A percentile compares a stretch with the other conserved stretches of the same genome.
These are phyloP conservation scores for Rutpela maculata DNA, from an alignment of 2,888 invertebrate genomes.

Conservation along the genomic window DNA sequence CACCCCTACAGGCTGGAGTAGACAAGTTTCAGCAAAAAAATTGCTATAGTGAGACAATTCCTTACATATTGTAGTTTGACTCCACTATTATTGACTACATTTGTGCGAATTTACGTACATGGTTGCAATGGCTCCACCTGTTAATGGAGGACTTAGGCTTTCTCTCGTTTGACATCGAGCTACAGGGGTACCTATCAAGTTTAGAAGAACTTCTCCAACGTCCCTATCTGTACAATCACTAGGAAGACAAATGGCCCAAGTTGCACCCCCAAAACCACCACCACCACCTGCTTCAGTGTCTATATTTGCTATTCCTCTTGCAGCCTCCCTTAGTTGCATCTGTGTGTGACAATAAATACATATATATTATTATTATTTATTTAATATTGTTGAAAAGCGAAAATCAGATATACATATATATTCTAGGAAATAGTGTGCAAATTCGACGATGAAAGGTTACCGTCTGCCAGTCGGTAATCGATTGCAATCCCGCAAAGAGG, in stretches of 20 bases:
- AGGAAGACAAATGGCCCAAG: conserved; percentile 56
- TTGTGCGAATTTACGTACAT: conserved; percentile 48
- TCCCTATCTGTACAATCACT: conserved; percentile 66
- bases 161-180: conserved; percentile 55
- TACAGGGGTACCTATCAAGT: conserved; percentile 34
- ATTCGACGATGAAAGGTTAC: too few species aligned
- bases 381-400: too few species aligned
- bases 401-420: too few species aligned
- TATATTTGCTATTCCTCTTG: background rate
- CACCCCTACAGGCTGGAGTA: too few species aligned
- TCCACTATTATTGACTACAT: too few species aligned
- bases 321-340: background rate
- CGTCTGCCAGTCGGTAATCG: too few species aligned
- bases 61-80: too few species aligned
- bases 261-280: background rate
- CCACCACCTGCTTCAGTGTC: conserved; percentile 4
- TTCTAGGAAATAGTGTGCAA: too few species aligned
- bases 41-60: too few species aligned
- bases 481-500: too few species aligned
- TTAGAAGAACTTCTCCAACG: conserved; percentile 69
- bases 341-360: background rate
- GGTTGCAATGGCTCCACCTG: conserved; percentile 53
- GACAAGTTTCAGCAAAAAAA: too few species aligned
- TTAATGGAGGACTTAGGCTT: conserved; percentile 52
- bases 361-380: too few species aligned